Evolutionary conservation across 2,888 invertebrate genomes (phyloP), one percentile per base, ranked within the genome.

Genomic region (Quadroppia sp.): DNA sequence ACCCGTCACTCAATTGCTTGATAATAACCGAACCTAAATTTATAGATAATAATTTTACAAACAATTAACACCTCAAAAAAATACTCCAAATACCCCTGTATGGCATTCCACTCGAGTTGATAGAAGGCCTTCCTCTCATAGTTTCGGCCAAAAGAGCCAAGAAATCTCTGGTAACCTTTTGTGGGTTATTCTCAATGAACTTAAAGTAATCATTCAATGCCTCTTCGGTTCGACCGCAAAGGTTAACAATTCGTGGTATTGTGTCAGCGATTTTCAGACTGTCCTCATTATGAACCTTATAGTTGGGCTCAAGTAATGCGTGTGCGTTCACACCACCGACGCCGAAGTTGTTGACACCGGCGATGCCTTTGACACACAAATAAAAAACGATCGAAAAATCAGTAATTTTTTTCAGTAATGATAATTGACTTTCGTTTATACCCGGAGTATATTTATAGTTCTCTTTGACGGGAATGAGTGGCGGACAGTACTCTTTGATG

Each of bases 401-500:
- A 11, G 15, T 11, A 42, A 42, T 15, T 11, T 42, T 42, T 42
- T 42, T 42, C 9, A 11, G 15, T 42, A 11, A 11, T 42, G n/a
- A n/a, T n/a, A n/a, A n/a, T n/a, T n/a, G n/a, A n/a, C n/a, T n/a
- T n/a, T n/a, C n/a, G n/a, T 56, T 13, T 30, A 67, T 40, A 71
- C 74, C 74, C 11, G 72, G 72, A 20, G 32, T 23, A 23, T 72
- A 72, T 56, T 53, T 50, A 11, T 2, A 11, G n/a, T 36, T 64
- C n/a, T 72, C 72, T 7, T 30, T 64, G 13, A 72, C 15, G 20
- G 72, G 72, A 2, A 28, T 9, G 4, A 72, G 42, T 2, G 56
- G 72, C 7, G 50, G 42, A 42, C 67, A 67, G 6, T 64, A n/a
- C 32, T 53, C 72, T 42, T 32, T 83, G 76, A 85, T 85, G 78